A percentile compares a stretch with the other conserved stretches of the same genome.
phyloP scores from a whole-genome alignment of 2,797 vertebrate genomes.

The Acanthiza pusilla region DNA sequence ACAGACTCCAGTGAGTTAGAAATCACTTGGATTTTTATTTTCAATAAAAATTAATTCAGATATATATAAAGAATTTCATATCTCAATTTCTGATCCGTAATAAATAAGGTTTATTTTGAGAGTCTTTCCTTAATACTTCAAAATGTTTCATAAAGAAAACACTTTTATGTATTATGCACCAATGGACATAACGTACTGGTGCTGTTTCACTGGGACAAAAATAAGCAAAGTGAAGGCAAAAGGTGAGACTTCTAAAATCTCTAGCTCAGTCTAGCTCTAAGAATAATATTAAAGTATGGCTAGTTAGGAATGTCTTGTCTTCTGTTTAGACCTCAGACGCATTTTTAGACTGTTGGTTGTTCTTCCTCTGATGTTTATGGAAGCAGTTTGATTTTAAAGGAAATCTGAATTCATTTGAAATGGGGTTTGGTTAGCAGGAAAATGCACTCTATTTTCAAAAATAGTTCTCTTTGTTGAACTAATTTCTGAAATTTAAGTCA shows the following conservation, averaged over 20 bases:
- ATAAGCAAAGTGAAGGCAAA: background rate
- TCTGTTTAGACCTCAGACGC: slow-evolving; percentile 10
- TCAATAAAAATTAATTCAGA: background rate
- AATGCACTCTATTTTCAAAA: background rate
- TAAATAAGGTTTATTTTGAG: background rate
- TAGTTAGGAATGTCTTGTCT: slow-evolving; percentile 27
- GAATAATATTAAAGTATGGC: slow-evolving; percentile 37
- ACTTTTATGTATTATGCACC: background rate
- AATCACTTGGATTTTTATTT: background rate
- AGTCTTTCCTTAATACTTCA: background rate
- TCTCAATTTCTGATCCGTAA: background rate
- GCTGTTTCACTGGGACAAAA: background rate
- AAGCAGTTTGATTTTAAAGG: slow-evolving; percentile 31
- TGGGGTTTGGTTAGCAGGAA: background rate
- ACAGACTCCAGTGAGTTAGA: background rate
- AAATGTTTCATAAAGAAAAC: background rate
- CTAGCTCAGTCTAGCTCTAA: background rate
- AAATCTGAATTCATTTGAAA: background rate
- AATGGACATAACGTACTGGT: background rate
- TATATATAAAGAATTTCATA: background rate
- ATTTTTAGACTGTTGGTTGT: slow-evolving; percentile 50
- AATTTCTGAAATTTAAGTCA: background rate
- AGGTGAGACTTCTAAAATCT: slow-evolving; percentile 1
- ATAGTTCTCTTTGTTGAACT: background rate
- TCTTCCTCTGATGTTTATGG: slow-evolving; percentile 29